phyloP scores from a whole-genome alignment of 2,113 vertebrate genomes.

The Rhizomys pruinosus region DNA sequence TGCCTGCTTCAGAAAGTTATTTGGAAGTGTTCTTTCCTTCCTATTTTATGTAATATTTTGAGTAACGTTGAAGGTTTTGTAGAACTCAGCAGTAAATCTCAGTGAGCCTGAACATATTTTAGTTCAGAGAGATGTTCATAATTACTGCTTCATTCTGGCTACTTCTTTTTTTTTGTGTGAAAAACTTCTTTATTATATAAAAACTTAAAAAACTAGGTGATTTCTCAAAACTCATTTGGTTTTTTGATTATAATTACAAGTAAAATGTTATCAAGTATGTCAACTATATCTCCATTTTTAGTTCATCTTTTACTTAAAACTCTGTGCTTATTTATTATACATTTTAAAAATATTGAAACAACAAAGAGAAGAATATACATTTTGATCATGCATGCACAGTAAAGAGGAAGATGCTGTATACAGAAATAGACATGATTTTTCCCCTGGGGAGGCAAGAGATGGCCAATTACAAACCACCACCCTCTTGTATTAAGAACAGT shows the following conservation, averaged over 20 bases:
- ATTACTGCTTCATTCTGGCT: too few relatives aligned
- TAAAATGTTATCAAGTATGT: constrained; percentile 46
- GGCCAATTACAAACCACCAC: neutral
- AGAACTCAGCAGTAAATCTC: too few relatives aligned
- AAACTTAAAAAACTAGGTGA: too few relatives aligned
- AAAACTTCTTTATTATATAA: too few relatives aligned
- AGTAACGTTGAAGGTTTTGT: too few relatives aligned
- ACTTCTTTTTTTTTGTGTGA: too few relatives aligned
- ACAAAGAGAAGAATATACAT: constrained; percentile 24
- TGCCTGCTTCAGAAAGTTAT: too few relatives aligned
- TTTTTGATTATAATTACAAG: constrained; percentile 48
- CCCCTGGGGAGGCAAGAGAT: constrained; percentile 17
- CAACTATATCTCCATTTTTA: constrained; percentile 12
- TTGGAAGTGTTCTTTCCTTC: too few relatives aligned
- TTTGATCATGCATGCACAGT: constrained; percentile 5
- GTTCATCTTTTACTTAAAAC: constrained; percentile 53
- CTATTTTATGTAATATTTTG: too few relatives aligned
- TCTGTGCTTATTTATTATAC: constrained; percentile 24
- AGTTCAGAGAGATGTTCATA: too few relatives aligned
- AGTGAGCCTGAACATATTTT: too few relatives aligned
- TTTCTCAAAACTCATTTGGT: neutral
- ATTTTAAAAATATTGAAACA: neutral
- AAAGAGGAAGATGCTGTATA: neutral
- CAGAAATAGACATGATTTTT: constrained; percentile 41
- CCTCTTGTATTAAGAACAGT: constrained; percentile 24